These are phyloP conservation scores for Pristionchus arcanus DNA, from an alignment of 2,888 invertebrate genomes.

Conservation along the genomic window DNA sequence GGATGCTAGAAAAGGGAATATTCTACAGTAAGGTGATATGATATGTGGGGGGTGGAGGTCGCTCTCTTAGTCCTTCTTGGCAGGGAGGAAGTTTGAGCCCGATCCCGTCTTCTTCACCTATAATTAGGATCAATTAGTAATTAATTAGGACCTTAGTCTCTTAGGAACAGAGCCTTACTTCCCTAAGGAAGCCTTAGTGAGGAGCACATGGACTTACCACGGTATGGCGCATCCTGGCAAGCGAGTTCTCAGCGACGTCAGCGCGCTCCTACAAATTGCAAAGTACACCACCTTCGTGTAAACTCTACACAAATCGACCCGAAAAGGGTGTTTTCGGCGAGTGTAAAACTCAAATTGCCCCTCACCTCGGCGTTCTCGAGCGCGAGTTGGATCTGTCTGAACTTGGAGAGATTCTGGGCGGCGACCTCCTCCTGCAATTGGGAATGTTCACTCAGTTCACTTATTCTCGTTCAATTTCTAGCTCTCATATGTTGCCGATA, in stretches of 20 bases:
- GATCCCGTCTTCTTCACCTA: conserved; percentile 51
- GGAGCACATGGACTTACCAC: background rate
- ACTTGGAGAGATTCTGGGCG: conserved; percentile 97
- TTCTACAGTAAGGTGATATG: conserved; percentile 16
- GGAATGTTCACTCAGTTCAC: background rate
- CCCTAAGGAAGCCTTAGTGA: background rate
- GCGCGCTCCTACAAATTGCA: conserved; percentile 79
- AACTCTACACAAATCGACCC: background rate
- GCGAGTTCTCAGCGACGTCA: conserved; percentile 81
- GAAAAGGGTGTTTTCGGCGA: background rate
- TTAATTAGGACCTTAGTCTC: background rate
- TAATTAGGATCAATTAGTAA: background rate
- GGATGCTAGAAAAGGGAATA: background rate
- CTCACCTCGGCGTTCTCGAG: conserved; percentile 81
- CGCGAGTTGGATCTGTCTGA: conserved; percentile 87
- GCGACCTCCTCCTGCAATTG: conserved; percentile 88
- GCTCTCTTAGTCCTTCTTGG: conserved; percentile 42
- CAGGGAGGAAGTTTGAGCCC: background rate
- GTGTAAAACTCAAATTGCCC: background rate
- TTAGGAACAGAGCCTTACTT: background rate
- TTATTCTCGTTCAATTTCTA: too few species aligned
- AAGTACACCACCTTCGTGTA: background rate
- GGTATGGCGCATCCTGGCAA: conserved; percentile 80
- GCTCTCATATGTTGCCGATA: background rate
- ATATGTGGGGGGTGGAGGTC: background rate